Evolutionary conservation across 2,113 vertebrate species (phyloP), one percentile per base, ranked within the genome.

Genomic region (Rana temporaria): DNA sequence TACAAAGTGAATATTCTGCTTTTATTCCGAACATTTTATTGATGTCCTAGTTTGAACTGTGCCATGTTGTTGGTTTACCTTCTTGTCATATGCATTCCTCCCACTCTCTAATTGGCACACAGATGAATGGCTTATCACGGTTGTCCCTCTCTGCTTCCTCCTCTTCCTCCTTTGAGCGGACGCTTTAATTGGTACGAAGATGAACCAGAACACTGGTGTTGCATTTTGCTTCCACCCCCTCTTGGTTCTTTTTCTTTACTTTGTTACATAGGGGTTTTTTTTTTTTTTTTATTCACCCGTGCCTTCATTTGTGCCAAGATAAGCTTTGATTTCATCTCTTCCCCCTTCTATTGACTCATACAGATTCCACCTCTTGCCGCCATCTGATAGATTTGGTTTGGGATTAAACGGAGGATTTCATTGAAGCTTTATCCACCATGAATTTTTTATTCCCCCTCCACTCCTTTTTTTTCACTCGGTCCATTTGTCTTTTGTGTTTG

Each of bases 91-190:
- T 60, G 48, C 64, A 48, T 82, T 76, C 71, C 71, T 82, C 81
- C 81, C 72, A 82, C 81, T 82, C 71, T 19, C 71, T 82, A 82
- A 82, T 82, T 82, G 81, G 81, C 81, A 82, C 71, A 52, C 71
- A 82, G 81, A 82, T 82, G 71, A 82, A 82, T 76, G 55, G 81
- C 75, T 75, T 68, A 82, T 68, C 71, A 76, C 55, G 7, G 70
- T 38, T 68, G 63, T 82, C 71, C 63, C 32, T 20, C 79, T 66
- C 70, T 74, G 81, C 63, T 62, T 65, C 79, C 48, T 69, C 20
- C 60, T 53, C 52, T 59, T 66, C 70, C 60, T 56, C 52, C 62
- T 6, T 74, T 53, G 74, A 53, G 24, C 55, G 32, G 71, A 82
- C 30, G 34, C 81, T 82, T 72, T 82, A 82, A 82, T 82, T 82